A percentile compares a stretch with the other conserved stretches of the same genome.
Evolutionary conservation across 2,113 vertebrate genomes (phyloP).

Genomic region (Scopus umbretta): DNA sequence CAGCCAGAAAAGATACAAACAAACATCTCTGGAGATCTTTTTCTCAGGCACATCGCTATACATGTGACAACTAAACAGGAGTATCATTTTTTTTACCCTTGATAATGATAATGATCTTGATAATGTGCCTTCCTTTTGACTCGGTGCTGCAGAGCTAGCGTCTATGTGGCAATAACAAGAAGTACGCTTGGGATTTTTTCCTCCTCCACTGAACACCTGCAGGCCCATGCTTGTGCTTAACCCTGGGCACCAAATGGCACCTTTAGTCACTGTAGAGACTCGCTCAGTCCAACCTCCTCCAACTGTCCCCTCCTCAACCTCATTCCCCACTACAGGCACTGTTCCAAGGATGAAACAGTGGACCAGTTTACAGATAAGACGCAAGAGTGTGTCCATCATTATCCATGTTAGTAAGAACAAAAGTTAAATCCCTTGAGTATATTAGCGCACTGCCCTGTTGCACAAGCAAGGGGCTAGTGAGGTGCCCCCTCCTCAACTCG

Average conservation of each 20-base stretch:
- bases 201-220: neutral
- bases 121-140: neutral
- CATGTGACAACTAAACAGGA: neutral
- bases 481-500: neutral
- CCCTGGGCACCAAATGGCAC: neutral
- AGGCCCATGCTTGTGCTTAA: neutral
- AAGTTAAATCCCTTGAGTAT: neutral
- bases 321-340: neutral
- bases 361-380: neutral
- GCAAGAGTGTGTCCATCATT: neutral
- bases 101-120: neutral
- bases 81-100: neutral
- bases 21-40: neutral
- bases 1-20: neutral
- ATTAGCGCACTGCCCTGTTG: neutral
- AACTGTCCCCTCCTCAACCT: neutral
- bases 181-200: neutral
- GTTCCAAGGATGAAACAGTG: neutral
- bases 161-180: neutral
- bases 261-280: neutral
- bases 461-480: neutral
- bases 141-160: neutral
- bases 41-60: neutral
- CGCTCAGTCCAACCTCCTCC: neutral
- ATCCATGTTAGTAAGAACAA: neutral